phyloP scores from a whole-genome alignment of 2,797 vertebrate species.

The Sebastes goodei region DNA sequence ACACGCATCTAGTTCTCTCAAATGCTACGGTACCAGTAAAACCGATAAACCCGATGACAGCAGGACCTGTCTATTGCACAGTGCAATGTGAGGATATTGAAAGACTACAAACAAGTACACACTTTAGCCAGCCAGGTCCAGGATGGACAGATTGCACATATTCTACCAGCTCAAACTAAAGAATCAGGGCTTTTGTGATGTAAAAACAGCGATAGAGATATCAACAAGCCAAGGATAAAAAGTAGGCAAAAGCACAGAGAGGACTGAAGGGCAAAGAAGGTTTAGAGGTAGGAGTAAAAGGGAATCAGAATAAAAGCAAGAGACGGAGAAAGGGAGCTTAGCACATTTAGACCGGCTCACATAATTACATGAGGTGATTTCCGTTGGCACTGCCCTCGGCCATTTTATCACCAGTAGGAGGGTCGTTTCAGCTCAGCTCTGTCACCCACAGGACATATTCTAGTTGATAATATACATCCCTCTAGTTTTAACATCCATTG shows the following conservation, averaged over 20 bases:
- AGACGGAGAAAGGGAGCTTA: neutral
- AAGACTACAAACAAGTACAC: neutral
- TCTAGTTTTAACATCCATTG: constrained; percentile 8
- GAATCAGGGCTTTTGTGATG: neutral
- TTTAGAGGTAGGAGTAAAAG: neutral
- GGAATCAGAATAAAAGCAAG: constrained; percentile 2
- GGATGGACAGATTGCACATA: neutral
- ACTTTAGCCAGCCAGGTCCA: neutral
- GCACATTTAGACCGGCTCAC: constrained; percentile 22
- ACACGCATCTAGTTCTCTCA: neutral
- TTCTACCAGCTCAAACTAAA: neutral
- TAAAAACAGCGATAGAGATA: neutral
- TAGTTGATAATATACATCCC: constrained; percentile 23
- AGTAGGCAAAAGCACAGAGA: neutral
- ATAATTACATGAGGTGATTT: constrained; percentile 45
- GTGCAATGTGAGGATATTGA: neutral
- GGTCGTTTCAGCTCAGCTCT: constrained; percentile 11
- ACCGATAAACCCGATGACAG: constrained; percentile 34
- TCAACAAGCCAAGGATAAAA: neutral
- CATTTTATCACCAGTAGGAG: constrained; percentile 15
- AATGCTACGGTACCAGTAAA: constrained; percentile 29
- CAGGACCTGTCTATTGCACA: neutral
- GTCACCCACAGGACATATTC: constrained; percentile 3
- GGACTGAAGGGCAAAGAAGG: neutral
- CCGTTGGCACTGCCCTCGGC: neutral